Percentiles rank a stretch among this genome's conserved stretches.
These are phyloP conservation scores for Pemphredon lugubris DNA, from an alignment of 2,888 invertebrate genomes.

Conservation along the genomic window DNA sequence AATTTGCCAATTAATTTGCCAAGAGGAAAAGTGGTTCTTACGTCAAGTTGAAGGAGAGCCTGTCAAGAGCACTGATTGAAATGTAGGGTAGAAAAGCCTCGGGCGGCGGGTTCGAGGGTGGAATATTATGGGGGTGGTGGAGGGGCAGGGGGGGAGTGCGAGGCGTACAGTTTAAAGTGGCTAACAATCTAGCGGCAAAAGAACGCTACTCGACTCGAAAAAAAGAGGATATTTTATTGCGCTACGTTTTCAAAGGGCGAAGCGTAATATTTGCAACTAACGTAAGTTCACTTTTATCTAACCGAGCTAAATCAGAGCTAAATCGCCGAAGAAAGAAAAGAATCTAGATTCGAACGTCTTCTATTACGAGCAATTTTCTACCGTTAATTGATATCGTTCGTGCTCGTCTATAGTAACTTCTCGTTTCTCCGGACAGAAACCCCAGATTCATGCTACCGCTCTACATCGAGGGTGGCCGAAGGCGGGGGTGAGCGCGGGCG, in stretches of 20 bases:
- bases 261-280: too few species aligned
- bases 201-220: conserved; percentile 17
- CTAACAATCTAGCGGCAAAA: conserved; percentile 37
- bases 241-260: conserved; percentile 4
- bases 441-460: too few species aligned
- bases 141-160: conserved; percentile 58
- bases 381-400: conserved; percentile 1
- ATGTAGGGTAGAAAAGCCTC: conserved; percentile 78
- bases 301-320: too few species aligned
- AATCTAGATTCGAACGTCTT: background rate
- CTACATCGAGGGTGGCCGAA: too few species aligned
- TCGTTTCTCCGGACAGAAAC: background rate
- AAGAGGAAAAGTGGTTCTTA: conserved; percentile 66
- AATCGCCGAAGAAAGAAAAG: background rate
- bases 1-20: conserved; percentile 78
- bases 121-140: conserved; percentile 58
- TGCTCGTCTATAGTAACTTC: background rate
- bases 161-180: conserved; percentile 74
- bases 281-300: background rate
- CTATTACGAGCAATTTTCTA: background rate
- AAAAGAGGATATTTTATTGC: background rate
- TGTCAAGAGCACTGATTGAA: conserved; percentile 79
- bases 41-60: conserved; percentile 63
- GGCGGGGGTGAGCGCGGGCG: too few species aligned
- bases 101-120: conserved; percentile 69